phyloP scores from a whole-genome alignment of 2,888 invertebrate genomes.

The Lingula anatina region DNA sequence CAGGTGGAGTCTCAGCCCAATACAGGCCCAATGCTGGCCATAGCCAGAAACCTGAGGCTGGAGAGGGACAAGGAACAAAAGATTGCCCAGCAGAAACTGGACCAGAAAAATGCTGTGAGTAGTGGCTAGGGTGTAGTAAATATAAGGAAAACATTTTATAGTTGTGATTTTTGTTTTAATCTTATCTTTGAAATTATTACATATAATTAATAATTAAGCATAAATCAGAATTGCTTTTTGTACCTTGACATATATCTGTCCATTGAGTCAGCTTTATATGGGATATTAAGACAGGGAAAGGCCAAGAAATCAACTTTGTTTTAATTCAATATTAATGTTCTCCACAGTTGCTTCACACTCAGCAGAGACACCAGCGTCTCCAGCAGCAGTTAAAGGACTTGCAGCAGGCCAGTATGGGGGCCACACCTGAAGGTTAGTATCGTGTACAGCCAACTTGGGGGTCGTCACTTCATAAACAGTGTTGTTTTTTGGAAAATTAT shows the following conservation, averaged over 20 bases:
- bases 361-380: constrained; percentile 60
- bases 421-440: constrained; percentile 60
- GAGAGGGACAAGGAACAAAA: constrained; percentile 62
- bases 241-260: no score
- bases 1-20: constrained; percentile 65
- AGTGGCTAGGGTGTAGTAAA: no score
- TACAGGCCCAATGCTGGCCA: constrained; percentile 62
- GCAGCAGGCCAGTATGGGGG: constrained; percentile 57
- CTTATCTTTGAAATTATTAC: no score
- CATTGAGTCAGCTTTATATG: no score
- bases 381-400: constrained; percentile 65
- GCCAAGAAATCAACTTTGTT: no score
- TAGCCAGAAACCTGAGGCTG: constrained; percentile 57
- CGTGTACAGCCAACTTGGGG: no score
- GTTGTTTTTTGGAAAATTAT: no score
- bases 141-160: not conserved
- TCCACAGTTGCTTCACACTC: constrained; percentile 54
- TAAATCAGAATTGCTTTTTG: no score
- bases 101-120: constrained; percentile 56
- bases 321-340: no score
- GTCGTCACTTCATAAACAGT: no score
- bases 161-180: not conserved
- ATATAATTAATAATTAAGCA: no score
- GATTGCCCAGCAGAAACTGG: constrained; percentile 58
- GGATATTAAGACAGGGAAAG: no score